Base-by-base conservation (phyloP, 2,113 vertebrate genomes). In the Nothobranchius kuhntae region DNA sequence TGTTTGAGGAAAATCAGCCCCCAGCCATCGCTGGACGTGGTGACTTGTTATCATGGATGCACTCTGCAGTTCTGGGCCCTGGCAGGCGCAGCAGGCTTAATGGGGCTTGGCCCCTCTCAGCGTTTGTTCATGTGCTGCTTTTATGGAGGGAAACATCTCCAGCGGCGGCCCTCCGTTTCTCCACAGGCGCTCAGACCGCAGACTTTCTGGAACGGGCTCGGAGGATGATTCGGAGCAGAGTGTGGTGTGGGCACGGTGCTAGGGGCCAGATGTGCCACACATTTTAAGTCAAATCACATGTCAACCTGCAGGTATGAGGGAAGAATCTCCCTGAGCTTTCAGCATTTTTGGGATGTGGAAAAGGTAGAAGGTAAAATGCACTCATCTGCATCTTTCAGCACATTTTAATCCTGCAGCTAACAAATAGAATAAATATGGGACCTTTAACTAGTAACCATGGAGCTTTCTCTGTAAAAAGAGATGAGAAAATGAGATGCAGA, bases 81-180 rank as follows among this genome's bases (percentile, higher is more conserved):
- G 77, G 75, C 66, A 68, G 76, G 24, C 14, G 5, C 51, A 47
- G 67, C 42, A 51, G 48, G 55, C 63, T 89, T 85, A 86, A 91
- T 87, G 77, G 86, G 58, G 55, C 86, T 78, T 81, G 81, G 78
- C n/a, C 76, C 69, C 56, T 68, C 65, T 80, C 64, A 12, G 72
- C 70, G 26, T 87, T 83, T 82, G 69, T 80, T 80, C 89, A 88
- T 78, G 76, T 89, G 70, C 56, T 51, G 76, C 62, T 87, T 87
- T 91, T 86, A 89, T 87, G 80, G 65, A 86, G 86, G 84, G 84
- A 76, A 92, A 89, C 75, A 46, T 88, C 83, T 91, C 89, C 82
- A 84, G 87, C 80, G n/a, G 88, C 73, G 89, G 79, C 87, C 77
- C 92, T 93, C 86, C 62, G 51, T 68, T 77, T 90, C 92, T 82